Evolutionary conservation across 2,888 invertebrate genomes (phyloP).

Genomic region (Rhagonycha fulva): DNA sequence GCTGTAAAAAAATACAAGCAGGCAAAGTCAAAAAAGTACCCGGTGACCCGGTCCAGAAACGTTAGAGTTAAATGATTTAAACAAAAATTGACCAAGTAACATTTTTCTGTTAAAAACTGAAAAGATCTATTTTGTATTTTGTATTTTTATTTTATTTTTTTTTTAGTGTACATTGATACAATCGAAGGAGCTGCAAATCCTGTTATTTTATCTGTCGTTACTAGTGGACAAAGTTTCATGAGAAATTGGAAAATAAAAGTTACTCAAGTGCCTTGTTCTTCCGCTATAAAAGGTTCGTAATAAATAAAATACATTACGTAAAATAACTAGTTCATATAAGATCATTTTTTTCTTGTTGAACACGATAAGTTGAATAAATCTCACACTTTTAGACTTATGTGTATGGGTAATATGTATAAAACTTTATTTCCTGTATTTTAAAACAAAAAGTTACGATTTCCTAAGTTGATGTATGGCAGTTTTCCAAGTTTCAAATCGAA

Average conservation of each 20-base stretch:
- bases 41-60: no score
- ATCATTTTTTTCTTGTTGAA: no score
- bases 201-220: slow-evolving; percentile 79
- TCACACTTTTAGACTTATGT: no score
- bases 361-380: no score
- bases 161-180: slow-evolving; percentile 82
- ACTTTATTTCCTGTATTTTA: neutral
- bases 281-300: slow-evolving; percentile 67
- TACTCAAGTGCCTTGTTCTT: slow-evolving; percentile 78
- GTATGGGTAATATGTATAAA: neutral
- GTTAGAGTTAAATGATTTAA: no score
- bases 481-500: neutral
- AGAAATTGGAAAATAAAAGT: slow-evolving; percentile 82
- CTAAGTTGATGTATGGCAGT: neutral
- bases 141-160: no score
- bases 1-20: no score
- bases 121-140: no score
- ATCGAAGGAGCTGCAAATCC: slow-evolving; percentile 77
- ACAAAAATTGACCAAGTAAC: no score
- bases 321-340: no score
- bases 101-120: neutral
- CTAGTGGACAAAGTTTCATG: slow-evolving; percentile 73
- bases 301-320: neutral
- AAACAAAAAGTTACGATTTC: neutral
- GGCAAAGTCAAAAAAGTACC: no score